Evolutionary conservation across 2,113 vertebrate species (phyloP), one percentile per base, ranked within the genome.

Genomic region (Nestor notabilis): DNA sequence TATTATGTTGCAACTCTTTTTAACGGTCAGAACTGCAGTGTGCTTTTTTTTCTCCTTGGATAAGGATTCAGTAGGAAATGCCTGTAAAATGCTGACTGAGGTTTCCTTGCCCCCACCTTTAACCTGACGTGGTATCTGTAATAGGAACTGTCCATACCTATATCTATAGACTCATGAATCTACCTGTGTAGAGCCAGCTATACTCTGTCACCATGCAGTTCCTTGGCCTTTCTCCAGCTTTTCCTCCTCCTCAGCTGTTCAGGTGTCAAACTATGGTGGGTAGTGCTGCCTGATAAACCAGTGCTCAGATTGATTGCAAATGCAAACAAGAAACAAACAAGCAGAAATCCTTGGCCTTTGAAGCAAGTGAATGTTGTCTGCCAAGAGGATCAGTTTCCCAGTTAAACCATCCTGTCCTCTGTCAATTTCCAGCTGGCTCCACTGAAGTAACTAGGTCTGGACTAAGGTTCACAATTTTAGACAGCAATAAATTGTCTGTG

Each of bases 171-270:
- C 5, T 81, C 29, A 46, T 75, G 64, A 64, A 50, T 89, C 46
- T 49, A 24, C 18, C 27, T 31, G 17, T 50, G 39, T 19, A 20
- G 61, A 58, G 37, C 43, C 64, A 83, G 31, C 6, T 12, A 31
- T 53, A 28, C 41, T 49, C 56, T 53, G 20, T 49, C 49, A 18
- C 46, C 20, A 9, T 41, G 25, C 0, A 5, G 4, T 15, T 46
- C n/a, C 20, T n/a, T 92, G 68, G 79, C 8, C 25, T 80, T 77
- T 49, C 50, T 92, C 49, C 80, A 90, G 23, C 37, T 78, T 60
- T 55, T 90, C 46, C 55, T 92, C 49, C 77, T 52, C 16, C 68
- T 93, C 83, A 74, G 75, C n/a, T 90, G 24, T 41, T 83, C 71
- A 46, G 25, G 31, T 61, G 35, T 80, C 47, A 58, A 39, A 65